Conservation (phyloP, 2,113 vertebrate species). For the Sciurus niger region DNA sequence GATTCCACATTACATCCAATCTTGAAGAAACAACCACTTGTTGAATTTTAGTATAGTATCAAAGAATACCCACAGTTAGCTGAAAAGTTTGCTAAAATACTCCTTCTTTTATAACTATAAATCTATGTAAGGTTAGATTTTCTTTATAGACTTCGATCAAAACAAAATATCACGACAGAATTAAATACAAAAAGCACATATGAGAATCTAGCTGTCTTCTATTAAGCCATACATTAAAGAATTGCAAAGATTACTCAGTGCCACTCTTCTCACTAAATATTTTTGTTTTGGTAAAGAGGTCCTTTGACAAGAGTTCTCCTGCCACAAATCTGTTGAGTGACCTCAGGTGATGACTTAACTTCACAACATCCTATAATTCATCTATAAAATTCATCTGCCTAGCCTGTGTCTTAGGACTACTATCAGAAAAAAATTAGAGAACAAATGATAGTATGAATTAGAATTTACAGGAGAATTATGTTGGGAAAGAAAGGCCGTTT, state of each 20-base stretch:
- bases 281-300: constrained; percentile 48
- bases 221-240: constrained; percentile 39
- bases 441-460: constrained; percentile 31
- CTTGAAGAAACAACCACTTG: not conserved
- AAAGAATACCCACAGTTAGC: not conserved
- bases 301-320: constrained; percentile 4
- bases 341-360: constrained; percentile 45
- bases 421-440: constrained; percentile 48
- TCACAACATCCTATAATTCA: constrained; percentile 21
- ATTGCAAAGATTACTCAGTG: not conserved
- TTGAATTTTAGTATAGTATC: not conserved
- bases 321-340: not conserved
- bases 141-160: not conserved
- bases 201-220: constrained; percentile 47
- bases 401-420: not conserved
- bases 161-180: constrained; percentile 18
- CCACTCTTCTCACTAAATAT: not conserved
- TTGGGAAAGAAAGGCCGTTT: not conserved
- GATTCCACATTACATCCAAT: not conserved
- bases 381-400: constrained; percentile 1
- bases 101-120: constrained; percentile 33
- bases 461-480: not conserved
- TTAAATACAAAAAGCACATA: constrained; percentile 15
- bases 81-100: constrained; percentile 51
- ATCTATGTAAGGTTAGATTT: constrained; percentile 40